phyloP scores from a whole-genome alignment of 2,797 vertebrate genomes.

The Furcifer pardalis region DNA sequence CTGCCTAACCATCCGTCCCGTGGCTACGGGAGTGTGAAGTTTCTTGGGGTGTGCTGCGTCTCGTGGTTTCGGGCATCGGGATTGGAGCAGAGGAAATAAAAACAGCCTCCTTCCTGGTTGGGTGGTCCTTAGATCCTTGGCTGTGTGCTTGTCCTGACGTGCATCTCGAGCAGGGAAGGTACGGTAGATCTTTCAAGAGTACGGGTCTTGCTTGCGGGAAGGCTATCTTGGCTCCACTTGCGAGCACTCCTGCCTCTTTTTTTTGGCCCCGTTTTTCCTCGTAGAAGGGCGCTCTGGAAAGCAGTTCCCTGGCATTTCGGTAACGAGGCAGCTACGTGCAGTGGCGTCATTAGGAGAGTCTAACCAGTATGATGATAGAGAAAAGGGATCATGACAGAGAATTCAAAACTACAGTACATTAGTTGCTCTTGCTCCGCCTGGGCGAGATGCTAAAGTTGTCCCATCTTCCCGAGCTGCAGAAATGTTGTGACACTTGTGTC shows the following conservation, averaged over 20 bases:
- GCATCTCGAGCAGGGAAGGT: conserved; percentile 14
- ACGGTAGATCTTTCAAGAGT: background rate
- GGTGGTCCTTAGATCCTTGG: background rate
- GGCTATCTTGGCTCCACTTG: background rate
- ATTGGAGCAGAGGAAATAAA: background rate
- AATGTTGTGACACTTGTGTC: background rate
- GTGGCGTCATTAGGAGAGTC: background rate
- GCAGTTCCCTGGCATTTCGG: background rate
- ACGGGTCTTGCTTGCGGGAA: background rate
- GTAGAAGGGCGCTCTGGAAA: background rate
- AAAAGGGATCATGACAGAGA: background rate
- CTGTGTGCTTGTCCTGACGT: background rate
- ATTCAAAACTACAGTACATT: background rate
- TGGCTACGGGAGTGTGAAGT: background rate
- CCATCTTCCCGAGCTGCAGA: background rate
- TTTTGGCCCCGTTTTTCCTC: background rate
- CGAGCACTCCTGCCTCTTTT: background rate
- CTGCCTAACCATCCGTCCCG: background rate
- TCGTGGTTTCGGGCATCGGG: background rate
- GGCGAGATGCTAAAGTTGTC: background rate
- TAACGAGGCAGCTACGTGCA: background rate
- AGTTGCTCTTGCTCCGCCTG: background rate
- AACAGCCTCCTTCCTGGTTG: background rate
- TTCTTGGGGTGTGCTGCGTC: background rate
- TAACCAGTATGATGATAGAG: background rate